Evolutionary conservation across 2,888 invertebrate species (phyloP).

Genomic region (Teleiodes luculella): DNA sequence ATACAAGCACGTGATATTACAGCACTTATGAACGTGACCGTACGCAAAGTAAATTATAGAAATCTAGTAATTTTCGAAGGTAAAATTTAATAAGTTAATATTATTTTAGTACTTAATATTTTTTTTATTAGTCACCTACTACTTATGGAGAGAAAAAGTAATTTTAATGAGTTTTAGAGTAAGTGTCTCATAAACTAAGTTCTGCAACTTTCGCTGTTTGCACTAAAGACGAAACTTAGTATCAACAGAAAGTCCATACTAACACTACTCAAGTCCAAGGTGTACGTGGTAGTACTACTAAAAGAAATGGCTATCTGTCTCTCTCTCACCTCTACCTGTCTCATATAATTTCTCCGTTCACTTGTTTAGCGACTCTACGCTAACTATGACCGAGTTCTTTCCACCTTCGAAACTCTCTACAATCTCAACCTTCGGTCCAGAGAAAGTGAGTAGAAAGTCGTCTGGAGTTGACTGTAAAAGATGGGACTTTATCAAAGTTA

Average conservation of each 20-base stretch:
- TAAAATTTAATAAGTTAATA: too few species aligned
- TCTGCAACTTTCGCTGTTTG: background rate
- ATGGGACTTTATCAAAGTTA: constrained; percentile 47
- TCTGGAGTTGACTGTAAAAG: constrained; percentile 11
- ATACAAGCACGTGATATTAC: too few species aligned
- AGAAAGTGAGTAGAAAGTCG: constrained; percentile 19
- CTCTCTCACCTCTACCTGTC: constrained; percentile 54
- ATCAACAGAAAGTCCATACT: constrained; percentile 20
- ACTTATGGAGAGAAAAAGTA: too few species aligned
- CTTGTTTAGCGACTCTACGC: constrained; percentile 68
- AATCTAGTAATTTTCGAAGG: too few species aligned
- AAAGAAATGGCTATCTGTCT: constrained; percentile 60
- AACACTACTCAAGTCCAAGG: constrained; percentile 31
- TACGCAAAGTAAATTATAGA: too few species aligned
- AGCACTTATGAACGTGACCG: too few species aligned
- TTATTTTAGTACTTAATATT: too few species aligned
- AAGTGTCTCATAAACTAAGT: too few species aligned
- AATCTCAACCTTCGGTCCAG: background rate
- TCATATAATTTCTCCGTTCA: constrained; percentile 77
- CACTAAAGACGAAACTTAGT: constrained; percentile 11
- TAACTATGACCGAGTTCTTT: constrained; percentile 48
- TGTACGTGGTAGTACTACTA: constrained; percentile 40
- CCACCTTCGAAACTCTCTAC: background rate
- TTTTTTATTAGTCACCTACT: too few species aligned
- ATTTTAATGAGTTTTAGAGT: background rate